These are phyloP conservation scores for Pipistrellus nathusii DNA, from an alignment of 2,797 vertebrate genomes.

Conservation along the genomic window DNA sequence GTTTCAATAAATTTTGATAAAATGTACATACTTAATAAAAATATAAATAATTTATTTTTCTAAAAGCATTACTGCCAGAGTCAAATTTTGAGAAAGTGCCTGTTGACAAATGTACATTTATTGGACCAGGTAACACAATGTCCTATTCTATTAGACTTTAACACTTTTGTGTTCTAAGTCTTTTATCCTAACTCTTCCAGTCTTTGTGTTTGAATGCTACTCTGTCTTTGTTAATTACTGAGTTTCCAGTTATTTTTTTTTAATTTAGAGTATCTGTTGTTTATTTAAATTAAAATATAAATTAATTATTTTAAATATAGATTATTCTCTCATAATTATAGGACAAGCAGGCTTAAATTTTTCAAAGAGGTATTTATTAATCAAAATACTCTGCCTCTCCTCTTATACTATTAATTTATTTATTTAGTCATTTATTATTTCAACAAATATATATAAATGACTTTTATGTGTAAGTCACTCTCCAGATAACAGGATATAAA, in stretches of 20 bases:
- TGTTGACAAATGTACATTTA: neutral
- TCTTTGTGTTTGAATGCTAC: neutral
- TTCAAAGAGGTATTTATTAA: neutral
- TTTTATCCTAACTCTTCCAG: neutral
- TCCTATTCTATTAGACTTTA: neutral
- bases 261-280: neutral
- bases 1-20: neutral
- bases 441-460: neutral
- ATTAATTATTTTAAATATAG: neutral
- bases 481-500: neutral
- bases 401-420: neutral
- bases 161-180: neutral
- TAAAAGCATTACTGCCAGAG: neutral
- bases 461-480: neutral
- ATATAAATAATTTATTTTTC: neutral
- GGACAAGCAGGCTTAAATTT: neutral
- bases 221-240: neutral
- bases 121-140: neutral
- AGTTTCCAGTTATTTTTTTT: neutral
- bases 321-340: neutral
- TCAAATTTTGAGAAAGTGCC: neutral
- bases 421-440: neutral
- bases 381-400: neutral
- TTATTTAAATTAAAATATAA: neutral
- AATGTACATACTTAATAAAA: neutral